Conservation (phyloP, 30 jellyfish, hydroid and myxozoan genomes). For the Hydractinia echinata region DNA sequence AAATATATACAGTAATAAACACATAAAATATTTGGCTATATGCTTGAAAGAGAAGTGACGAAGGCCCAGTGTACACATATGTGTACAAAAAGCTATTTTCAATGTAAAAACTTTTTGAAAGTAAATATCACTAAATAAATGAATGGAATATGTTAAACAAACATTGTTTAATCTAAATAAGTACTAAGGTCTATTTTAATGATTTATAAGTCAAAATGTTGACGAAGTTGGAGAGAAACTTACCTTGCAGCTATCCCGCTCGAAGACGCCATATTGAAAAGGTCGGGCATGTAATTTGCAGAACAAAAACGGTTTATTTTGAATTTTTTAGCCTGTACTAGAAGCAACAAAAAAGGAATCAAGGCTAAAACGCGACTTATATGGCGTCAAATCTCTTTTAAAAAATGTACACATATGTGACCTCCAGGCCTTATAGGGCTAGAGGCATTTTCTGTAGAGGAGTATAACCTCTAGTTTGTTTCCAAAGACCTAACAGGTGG, state of each 20-base stretch:
- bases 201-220: not conserved
- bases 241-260: not conserved
- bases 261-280: constrained; percentile 2
- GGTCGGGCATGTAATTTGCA: not conserved
- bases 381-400: not conserved
- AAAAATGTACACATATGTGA: constrained; percentile 1
- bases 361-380: too few relatives aligned
- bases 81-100: not conserved
- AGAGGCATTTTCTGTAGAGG: too few relatives aligned
- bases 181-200: not conserved
- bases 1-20: too few relatives aligned
- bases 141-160: too few relatives aligned
- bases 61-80: constrained; percentile 2
- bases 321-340: too few relatives aligned
- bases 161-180: too few relatives aligned
- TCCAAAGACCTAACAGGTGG: too few relatives aligned
- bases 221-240: not conserved
- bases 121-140: too few relatives aligned
- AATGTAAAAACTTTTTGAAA: not conserved
- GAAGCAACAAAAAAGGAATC: too few relatives aligned
- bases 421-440: constrained; percentile 7
- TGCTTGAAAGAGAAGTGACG: too few relatives aligned
- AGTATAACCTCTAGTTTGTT: too few relatives aligned
- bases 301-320: not conserved
- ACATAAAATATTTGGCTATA: too few relatives aligned